Conservation (phyloP, 2,888 invertebrate genomes). For the Labia minor region DNA sequence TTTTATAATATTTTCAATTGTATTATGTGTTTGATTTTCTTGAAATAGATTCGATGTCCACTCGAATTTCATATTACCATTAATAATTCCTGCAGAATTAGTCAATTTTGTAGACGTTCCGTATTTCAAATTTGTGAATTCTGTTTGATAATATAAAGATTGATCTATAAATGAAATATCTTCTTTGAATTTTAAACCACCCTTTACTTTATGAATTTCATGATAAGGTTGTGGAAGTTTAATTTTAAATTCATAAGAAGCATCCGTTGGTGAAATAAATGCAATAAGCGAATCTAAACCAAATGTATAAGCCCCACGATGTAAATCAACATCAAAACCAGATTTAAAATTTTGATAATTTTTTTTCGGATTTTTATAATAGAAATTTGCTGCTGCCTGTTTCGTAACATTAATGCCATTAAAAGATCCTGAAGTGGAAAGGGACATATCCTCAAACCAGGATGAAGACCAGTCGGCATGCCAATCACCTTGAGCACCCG, state of each 20-base stretch:
- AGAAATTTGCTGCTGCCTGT: conserved; percentile 38
- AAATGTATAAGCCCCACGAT: conserved; percentile 45
- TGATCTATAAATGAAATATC: conserved; percentile 26
- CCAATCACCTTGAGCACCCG: conserved; percentile 38
- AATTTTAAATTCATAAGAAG: conserved; percentile 44
- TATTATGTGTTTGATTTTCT: conserved; percentile 15
- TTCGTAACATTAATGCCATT: conserved; percentile 36
- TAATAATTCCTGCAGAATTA: conserved; percentile 8
- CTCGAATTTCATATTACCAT: conserved; percentile 21
- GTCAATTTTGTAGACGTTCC: conserved; percentile 17
- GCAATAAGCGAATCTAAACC: conserved; percentile 49
- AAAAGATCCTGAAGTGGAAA: conserved; percentile 39
- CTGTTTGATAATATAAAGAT: conserved; percentile 27
- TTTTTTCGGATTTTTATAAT: conserved; percentile 44
- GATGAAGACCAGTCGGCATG: conserved; percentile 43
- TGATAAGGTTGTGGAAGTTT: conserved; percentile 52
- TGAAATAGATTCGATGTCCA: conserved; percentile 18
- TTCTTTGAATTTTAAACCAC: conserved; percentile 26
- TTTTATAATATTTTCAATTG: conserved; percentile 22
- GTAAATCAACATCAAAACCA: conserved; percentile 46
- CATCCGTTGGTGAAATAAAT: conserved; percentile 37
- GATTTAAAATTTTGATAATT: conserved; percentile 40
- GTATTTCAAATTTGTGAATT: conserved; percentile 19
- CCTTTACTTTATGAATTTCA: conserved; percentile 45
- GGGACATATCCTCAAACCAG: conserved; percentile 42